Conservation (phyloP, 1,140 invertebrate genomes). For the Achroia grisella region DNA sequence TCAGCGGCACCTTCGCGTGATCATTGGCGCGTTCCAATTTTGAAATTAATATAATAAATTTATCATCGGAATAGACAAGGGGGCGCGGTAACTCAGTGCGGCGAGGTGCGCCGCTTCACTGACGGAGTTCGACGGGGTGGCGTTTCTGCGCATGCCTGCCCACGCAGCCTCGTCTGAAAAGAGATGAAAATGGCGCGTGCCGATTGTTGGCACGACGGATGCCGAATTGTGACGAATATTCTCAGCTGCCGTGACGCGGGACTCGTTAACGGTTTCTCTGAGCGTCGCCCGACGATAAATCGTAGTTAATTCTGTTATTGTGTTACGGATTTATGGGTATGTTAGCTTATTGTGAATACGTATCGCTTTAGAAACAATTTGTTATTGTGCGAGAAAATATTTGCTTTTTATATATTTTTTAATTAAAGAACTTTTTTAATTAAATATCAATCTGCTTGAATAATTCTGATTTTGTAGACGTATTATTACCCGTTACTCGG, state of each 20-base stretch:
- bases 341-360: constrained; percentile 17
- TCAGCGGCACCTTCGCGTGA: constrained; percentile 6
- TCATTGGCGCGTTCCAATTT: constrained; percentile 11
- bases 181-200: constrained; percentile 29
- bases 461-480: too few species aligned
- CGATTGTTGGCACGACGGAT: constrained; percentile 25
- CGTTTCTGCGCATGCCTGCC: constrained; percentile 50
- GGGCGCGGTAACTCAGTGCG: constrained; percentile 33
- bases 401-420: background rate
- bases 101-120: constrained; percentile 41
- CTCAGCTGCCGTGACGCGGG: constrained; percentile 27
- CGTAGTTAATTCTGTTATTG: constrained; percentile 58
- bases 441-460: too few species aligned
- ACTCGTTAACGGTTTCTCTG: constrained; percentile 49
- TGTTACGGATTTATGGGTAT: constrained; percentile 28
- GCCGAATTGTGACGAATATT: constrained; percentile 37
- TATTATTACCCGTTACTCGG: too few species aligned
- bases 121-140: constrained; percentile 38
- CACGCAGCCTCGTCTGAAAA: constrained; percentile 45
- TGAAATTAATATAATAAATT: constrained; percentile 8
- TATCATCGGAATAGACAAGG: background rate
- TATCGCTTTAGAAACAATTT: constrained; percentile 10
- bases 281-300: constrained; percentile 51
- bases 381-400: background rate
- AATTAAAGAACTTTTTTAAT: too few species aligned